Percentiles rank a stretch among this genome's conserved stretches.
Evolutionary conservation across 2,113 vertebrate species (phyloP).

Genomic region (Thunnus thynnus): DNA sequence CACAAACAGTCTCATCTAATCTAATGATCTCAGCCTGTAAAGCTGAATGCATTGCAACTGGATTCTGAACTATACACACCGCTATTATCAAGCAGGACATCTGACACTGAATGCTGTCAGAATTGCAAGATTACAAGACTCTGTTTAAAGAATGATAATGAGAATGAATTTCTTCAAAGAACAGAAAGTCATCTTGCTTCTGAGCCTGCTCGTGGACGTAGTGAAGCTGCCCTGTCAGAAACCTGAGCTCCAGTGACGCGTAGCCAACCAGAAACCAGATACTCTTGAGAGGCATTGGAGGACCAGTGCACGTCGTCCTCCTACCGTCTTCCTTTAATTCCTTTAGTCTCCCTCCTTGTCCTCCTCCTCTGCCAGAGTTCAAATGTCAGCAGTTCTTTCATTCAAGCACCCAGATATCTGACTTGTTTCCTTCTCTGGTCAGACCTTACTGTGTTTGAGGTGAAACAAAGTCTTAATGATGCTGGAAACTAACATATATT

Average conservation of each 20-base stretch:
- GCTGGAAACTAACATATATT: neutral
- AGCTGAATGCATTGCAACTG: constrained; percentile 14
- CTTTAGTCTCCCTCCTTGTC: constrained; percentile 16
- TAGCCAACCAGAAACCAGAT: constrained; percentile 69
- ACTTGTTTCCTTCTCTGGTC: constrained; percentile 19
- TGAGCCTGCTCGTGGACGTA: constrained; percentile 10
- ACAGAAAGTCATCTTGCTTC: neutral
- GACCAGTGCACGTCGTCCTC: constrained; percentile 52
- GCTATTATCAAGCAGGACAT: neutral
- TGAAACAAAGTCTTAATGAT: constrained; percentile 6
- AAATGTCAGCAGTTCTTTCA: constrained; percentile 63
- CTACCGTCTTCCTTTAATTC: constrained; percentile 41
- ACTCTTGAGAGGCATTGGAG: constrained; percentile 71
- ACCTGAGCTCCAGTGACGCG: constrained; percentile 68
- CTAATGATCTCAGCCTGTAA: constrained; percentile 23
- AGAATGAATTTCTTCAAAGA: constrained; percentile 7
- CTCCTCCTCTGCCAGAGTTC: constrained; percentile 49
- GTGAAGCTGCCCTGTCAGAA: constrained; percentile 60
- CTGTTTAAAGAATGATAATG: neutral
- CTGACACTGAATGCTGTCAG: neutral
- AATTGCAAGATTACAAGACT: neutral
- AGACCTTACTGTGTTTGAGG: constrained; percentile 10
- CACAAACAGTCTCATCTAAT: constrained; percentile 19
- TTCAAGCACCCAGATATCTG: constrained; percentile 17
- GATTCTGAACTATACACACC: neutral